Percentiles rank a stretch among this genome's conserved stretches.
These are phyloP conservation scores for Eudyptes chrysolophus DNA, from an alignment of 2,113 vertebrate genomes.

Conservation along the genomic window DNA sequence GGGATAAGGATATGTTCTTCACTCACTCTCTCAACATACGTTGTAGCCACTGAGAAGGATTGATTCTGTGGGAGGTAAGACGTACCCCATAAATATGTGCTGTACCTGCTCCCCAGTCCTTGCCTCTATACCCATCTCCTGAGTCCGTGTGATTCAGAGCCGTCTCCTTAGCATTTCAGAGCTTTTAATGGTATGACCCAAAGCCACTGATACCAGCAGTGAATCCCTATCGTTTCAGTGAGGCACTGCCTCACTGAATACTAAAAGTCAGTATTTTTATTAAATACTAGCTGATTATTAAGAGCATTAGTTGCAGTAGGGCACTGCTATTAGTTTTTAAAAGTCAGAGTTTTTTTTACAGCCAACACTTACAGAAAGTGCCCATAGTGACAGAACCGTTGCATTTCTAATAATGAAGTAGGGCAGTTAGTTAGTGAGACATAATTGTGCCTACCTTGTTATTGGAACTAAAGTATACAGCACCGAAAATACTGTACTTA, in stretches of 20 bases:
- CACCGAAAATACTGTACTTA: neutral
- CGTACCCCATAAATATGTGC: neutral
- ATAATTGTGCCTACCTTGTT: neutral
- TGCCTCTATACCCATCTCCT: neutral
- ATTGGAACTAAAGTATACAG: neutral
- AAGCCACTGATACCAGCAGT: neutral
- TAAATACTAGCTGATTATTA: neutral
- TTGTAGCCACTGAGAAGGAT: neutral
- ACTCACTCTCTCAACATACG: accelerated
- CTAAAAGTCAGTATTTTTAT: neutral
- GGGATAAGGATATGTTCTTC: neutral
- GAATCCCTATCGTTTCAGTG: neutral
- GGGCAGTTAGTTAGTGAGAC: neutral
- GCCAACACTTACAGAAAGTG: neutral
- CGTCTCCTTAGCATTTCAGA: neutral
- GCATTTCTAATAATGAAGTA: neutral
- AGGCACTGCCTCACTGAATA: neutral
- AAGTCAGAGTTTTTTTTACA: neutral
- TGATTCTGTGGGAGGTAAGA: neutral
- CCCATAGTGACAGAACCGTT: neutral
- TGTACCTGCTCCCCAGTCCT: neutral
- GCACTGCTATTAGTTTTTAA: neutral
- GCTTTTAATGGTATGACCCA: neutral
- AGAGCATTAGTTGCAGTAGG: neutral
- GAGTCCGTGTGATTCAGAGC: neutral